Evolutionary conservation across 2,113 vertebrate species (phyloP).

Genomic region (Arenaria interpres): DNA sequence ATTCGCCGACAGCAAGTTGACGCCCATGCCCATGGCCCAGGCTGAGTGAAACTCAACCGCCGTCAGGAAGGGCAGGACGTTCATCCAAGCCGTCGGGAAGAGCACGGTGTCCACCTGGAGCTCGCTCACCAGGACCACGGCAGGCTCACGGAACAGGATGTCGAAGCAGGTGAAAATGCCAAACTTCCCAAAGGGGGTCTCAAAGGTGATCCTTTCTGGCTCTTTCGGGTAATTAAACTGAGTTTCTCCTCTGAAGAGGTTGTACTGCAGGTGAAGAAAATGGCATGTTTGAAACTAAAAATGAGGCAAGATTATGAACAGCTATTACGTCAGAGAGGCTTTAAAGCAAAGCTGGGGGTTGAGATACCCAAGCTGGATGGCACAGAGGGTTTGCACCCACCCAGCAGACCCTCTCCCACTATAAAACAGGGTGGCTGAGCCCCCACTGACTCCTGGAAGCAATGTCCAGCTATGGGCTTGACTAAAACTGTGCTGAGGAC

Average conservation of each 20-base stretch:
- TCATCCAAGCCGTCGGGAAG: slow-evolving; percentile 69
- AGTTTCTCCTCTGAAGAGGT: slow-evolving; percentile 75
- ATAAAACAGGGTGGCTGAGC: neutral
- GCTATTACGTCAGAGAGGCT: neutral
- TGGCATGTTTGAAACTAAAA: neutral
- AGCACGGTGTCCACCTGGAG: slow-evolving; percentile 75
- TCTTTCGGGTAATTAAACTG: slow-evolving; percentile 78
- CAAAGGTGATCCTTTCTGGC: slow-evolving; percentile 77
- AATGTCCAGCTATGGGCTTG: neutral
- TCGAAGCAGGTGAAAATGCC: slow-evolving; percentile 91
- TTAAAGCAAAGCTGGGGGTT: neutral
- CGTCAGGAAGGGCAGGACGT: slow-evolving; percentile 66
- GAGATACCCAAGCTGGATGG: neutral
- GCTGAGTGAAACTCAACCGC: slow-evolving; percentile 73
- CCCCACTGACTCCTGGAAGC: neutral
- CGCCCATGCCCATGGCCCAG: slow-evolving; percentile 68
- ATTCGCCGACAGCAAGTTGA: slow-evolving; percentile 78
- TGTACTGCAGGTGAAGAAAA: slow-evolving; percentile 64
- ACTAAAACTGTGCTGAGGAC: fast-evolving
- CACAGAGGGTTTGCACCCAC: neutral
- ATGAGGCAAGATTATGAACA: neutral
- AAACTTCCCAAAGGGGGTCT: slow-evolving; percentile 88
- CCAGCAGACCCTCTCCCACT: fast-evolving
- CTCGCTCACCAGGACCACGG: slow-evolving; percentile 70
- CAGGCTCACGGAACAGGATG: slow-evolving; percentile 84